Evolutionary conservation across 2,888 invertebrate species (phyloP).

Genomic region (Melieria crassipennis): DNA sequence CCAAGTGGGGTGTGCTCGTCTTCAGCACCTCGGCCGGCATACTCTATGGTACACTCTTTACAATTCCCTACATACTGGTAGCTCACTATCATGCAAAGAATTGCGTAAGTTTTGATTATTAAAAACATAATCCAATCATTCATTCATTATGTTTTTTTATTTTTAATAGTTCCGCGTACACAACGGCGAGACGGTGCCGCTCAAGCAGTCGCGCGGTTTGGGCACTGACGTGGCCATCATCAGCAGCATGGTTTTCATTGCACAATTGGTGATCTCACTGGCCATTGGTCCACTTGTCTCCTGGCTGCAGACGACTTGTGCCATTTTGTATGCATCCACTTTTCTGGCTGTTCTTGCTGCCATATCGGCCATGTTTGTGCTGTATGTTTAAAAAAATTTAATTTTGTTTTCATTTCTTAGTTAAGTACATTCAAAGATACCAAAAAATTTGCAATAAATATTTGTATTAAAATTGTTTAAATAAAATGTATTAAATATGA

Average conservation of each 20-base stretch:
- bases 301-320: conserved; percentile 60
- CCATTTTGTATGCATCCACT: conserved; percentile 64
- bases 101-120: conserved; percentile 56
- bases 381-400: conserved; percentile 55
- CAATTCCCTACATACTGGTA: conserved; percentile 65
- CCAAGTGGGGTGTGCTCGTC: conserved; percentile 62
- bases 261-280: conserved; percentile 63
- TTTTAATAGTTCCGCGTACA: conserved; percentile 56
- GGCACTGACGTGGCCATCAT: conserved; percentile 67
- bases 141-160: not conserved
- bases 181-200: conserved; percentile 61
- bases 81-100: conserved; percentile 66
- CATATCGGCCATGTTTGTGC: conserved; percentile 63
- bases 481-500: no score
- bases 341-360: conserved; percentile 62
- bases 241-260: conserved; percentile 66
- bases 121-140: not conserved
- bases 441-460: no score
- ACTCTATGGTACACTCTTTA: conserved; percentile 65
- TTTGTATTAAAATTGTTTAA: no score
- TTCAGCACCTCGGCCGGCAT: conserved; percentile 65
- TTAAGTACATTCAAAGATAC: no score
- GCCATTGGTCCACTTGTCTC: conserved; percentile 61
- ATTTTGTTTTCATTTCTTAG: no score
- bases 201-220: conserved; percentile 64